phyloP scores from a whole-genome alignment of 2,888 invertebrate genomes.

The Cataglyphis rosenhaueri region DNA sequence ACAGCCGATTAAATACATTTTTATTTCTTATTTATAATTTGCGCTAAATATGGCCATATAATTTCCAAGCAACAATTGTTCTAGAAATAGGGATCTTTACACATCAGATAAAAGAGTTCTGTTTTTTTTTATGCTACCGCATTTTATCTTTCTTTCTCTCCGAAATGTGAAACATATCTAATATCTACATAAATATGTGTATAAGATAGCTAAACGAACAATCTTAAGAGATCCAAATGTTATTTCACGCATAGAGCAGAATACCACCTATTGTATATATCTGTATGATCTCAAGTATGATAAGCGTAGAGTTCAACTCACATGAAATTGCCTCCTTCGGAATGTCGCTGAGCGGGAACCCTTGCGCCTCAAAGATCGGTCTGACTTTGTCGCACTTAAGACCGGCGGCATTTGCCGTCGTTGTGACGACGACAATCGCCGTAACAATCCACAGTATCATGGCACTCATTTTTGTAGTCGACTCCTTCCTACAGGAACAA shows the following conservation, averaged over 20 bases:
- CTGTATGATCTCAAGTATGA: not conserved
- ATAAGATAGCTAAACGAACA: not conserved
- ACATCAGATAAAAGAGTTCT: not conserved
- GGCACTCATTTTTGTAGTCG: constrained; percentile 73
- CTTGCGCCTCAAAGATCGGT: constrained; percentile 86
- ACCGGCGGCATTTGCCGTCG: constrained; percentile 73
- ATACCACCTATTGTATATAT: not conserved
- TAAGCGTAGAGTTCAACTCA: constrained; percentile 78
- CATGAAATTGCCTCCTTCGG: constrained; percentile 86
- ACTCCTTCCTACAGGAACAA: not conserved
- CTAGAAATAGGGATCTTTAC: not conserved
- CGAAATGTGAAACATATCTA: not conserved
- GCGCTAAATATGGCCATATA: not conserved
- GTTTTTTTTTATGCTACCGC: not conserved
- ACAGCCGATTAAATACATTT: not conserved
- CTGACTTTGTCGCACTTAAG: constrained; percentile 86
- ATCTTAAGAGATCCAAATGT: not conserved
- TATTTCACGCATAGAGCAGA: not conserved
- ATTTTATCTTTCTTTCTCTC: not conserved
- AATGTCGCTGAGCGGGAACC: constrained; percentile 86
- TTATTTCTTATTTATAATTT: not conserved
- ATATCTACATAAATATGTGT: not conserved
- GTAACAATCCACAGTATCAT: constrained; percentile 74
- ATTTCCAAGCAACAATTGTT: not conserved
- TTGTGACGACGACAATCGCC: constrained; percentile 76